These are phyloP conservation scores for Rutilus rutilus DNA, from an alignment of 2,113 vertebrate genomes.

Conservation along the genomic window DNA sequence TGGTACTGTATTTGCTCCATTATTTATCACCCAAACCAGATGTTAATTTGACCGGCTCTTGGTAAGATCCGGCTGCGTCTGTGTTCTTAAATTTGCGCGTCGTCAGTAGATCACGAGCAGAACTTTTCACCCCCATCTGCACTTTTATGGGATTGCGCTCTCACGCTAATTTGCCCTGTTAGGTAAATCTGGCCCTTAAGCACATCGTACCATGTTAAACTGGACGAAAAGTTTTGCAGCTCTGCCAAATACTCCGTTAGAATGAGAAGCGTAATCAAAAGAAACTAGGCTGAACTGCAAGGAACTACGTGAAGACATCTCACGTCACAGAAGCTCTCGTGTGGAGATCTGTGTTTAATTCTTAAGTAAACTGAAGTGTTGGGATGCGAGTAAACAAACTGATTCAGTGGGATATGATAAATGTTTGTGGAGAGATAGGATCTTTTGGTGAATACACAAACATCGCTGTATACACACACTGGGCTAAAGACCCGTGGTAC, in stretches of 20 bases:
- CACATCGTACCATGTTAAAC: not conserved
- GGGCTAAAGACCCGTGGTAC: constrained; percentile 13
- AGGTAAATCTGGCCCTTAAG: too few species aligned
- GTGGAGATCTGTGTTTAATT: constrained; percentile 25
- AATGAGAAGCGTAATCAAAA: not conserved
- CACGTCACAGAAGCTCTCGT: constrained; percentile 17
- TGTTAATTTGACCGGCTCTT: too few species aligned
- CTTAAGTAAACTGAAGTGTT: constrained; percentile 4
- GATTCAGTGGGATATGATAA: constrained; percentile 16
- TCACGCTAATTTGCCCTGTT: too few species aligned
- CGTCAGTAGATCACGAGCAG: too few species aligned
- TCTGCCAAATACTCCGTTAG: not conserved
- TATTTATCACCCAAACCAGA: too few species aligned
- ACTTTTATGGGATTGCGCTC: too few species aligned
- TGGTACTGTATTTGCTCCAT: too few species aligned
- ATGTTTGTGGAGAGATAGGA: constrained; percentile 37
- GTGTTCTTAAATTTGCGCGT: too few species aligned
- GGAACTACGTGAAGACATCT: constrained; percentile 2
- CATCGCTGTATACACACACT: not conserved
- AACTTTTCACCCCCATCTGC: too few species aligned
- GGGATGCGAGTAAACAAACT: constrained; percentile 35
- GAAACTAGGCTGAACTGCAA: not conserved
- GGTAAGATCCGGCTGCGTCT: too few species aligned
- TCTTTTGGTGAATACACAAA: constrained; percentile 58
- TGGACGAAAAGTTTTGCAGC: not conserved